A percentile compares a stretch with the other conserved stretches of the same genome.
Conservation (phyloP, 2,888 invertebrate species). For the Chrysolina americana region DNA sequence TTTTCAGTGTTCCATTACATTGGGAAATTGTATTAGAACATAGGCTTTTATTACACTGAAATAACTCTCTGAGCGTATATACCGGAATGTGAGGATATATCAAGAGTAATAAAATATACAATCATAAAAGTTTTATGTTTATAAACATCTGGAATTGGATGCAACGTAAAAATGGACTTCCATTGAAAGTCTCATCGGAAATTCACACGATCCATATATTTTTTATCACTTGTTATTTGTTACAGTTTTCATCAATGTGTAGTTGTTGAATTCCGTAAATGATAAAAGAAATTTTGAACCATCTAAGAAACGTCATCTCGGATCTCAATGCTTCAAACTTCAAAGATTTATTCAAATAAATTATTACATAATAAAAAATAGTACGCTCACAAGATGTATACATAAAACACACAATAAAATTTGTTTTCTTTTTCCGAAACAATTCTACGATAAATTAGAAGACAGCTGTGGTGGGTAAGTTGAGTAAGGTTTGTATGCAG, state of each 20-base stretch:
- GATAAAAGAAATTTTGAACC: neutral
- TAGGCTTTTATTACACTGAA: constrained; percentile 22
- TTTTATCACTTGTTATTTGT: neutral
- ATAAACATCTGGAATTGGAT: constrained; percentile 36
- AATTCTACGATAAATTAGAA: too few species aligned
- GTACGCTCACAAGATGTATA: too few species aligned
- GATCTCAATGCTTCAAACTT: too few species aligned
- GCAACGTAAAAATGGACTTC: constrained; percentile 30
- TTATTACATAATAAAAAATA: too few species aligned
- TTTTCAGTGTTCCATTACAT: constrained; percentile 19
- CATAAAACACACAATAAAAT: too few species aligned
- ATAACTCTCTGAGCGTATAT: constrained; percentile 24
- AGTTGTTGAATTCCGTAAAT: neutral
- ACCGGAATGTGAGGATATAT: constrained; percentile 36
- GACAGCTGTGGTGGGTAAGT: too few species aligned
- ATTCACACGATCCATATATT: neutral
- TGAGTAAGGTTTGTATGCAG: too few species aligned
- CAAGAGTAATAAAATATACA: constrained; percentile 40
- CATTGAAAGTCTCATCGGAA: constrained; percentile 2
- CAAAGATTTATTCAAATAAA: too few species aligned
- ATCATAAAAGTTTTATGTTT: constrained; percentile 41
- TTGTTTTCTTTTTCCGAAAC: too few species aligned
- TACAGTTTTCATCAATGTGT: neutral
- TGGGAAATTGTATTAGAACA: constrained; percentile 25
- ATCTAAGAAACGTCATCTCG: neutral